phyloP scores from a whole-genome alignment of 2,113 vertebrate species.

The Semicossyphus pulcher region DNA sequence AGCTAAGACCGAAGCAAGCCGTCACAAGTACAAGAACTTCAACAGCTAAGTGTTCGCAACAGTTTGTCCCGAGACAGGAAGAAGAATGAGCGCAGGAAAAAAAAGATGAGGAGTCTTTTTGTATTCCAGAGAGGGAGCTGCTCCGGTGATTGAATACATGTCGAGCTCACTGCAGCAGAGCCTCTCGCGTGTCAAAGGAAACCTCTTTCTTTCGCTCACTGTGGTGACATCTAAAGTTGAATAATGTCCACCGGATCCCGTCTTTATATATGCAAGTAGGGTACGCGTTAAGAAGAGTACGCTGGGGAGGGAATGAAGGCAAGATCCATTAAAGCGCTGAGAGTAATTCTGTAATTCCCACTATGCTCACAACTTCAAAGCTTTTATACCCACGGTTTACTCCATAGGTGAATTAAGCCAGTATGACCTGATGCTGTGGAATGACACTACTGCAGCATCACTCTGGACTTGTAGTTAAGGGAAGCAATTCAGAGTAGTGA shows the following conservation, averaged over 20 bases:
- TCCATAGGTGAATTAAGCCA: too few species aligned
- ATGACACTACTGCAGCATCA: neutral
- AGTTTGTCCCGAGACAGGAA: constrained; percentile 22
- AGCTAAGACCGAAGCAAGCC: constrained; percentile 30
- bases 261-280: neutral
- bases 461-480: neutral
- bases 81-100: constrained; percentile 30
- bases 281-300: neutral
- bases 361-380: neutral
- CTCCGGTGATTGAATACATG: constrained; percentile 47
- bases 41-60: constrained; percentile 18
- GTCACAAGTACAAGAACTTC: constrained; percentile 8
- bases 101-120: constrained; percentile 26
- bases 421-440: too few species aligned
- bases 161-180: constrained; percentile 39
- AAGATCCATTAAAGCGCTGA: too few species aligned
- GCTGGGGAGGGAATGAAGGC: too few species aligned
- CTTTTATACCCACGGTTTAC: too few species aligned
- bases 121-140: constrained; percentile 38
- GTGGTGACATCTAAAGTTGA: constrained; percentile 11
- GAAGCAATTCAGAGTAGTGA: neutral
- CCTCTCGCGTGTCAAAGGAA: constrained; percentile 41
- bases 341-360: too few species aligned
- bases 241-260: constrained; percentile 1
- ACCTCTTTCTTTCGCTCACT: constrained; percentile 17